Base-by-base conservation (phyloP, 2,888 invertebrate species). In the Augochlorella aurata region DNA sequence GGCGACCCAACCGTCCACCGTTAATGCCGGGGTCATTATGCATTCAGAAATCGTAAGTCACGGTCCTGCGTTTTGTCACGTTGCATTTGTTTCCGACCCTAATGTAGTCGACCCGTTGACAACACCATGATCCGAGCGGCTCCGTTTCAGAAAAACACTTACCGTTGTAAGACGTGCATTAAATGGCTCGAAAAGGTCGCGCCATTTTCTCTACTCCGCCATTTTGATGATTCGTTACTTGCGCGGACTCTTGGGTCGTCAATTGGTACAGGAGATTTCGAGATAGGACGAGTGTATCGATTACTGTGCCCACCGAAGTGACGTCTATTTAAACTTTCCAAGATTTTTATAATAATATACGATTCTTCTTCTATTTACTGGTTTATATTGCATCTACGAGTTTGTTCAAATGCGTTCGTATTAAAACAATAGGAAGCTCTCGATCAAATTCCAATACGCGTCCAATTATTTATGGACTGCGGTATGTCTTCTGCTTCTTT, bases 11-110 rank as follows among this genome's bases (percentile, higher is more conserved):
- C 44, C 44, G 44, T 44, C 44, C 65, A 12, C 44, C 9, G 38
- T 65, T 44, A 65, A 38, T 65, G n/a, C 38, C n/a, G 4, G 1
- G 38, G 65, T 38, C n/a, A 44, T 65, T 44, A 65, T n/a, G n/a
- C 44, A 65, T 44, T 44, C 65, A 44, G 38, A 65, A 65, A 65
- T 65, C 44, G 12, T 65, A 65, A 65, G 38, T 65, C 65, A 65
- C 44, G 44, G 44, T 44, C n/a, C 47, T 47, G 52, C 45, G n/a
- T 29, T 45, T 24, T 1, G 72, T 24, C 72, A 18, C 50, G 65
- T 45, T 63, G 29, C 63, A 63, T 63, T 63, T 63, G 63, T 63
- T 63, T 63, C 63, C 29, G 63, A 8, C 38, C 29, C 18, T 18
- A 38, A 63, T 63, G 63, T 18, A 4, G 29, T 63, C 63, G 63